Evolutionary conservation across 2,113 vertebrate genomes (phyloP).

Genomic region (Xenopus laevis): DNA sequence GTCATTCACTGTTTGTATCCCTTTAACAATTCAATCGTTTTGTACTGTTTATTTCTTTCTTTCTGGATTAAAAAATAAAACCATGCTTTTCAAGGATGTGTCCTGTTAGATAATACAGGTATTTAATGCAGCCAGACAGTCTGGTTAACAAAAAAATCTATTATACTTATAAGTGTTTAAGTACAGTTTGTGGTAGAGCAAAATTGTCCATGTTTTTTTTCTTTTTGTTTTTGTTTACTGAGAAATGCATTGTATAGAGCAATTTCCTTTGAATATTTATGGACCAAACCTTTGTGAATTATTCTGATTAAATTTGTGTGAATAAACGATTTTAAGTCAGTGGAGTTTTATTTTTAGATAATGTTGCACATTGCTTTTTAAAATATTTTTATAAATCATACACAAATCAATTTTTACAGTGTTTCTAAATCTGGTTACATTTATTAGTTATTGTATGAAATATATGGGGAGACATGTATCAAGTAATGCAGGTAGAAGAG

Average conservation of each 20-base stretch:
- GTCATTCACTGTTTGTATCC: conserved; percentile 92
- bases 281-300: conserved; percentile 99
- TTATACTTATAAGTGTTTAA: conserved; percentile 99
- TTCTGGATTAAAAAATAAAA: conserved; percentile 65
- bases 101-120: conserved; percentile 93
- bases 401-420: neutral
- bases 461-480: neutral
- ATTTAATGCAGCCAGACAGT: conserved; percentile 97
- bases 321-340: conserved; percentile 97
- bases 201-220: conserved; percentile 99
- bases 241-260: conserved; percentile 99
- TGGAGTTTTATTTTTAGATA: conserved; percentile 87
- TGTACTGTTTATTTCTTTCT: conserved; percentile 98
- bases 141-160: conserved; percentile 95
- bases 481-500: neutral
- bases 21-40: conserved; percentile 86
- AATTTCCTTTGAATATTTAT: conserved; percentile 99
- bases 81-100: conserved; percentile 70
- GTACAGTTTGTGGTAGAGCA: conserved; percentile 99
- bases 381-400: neutral
- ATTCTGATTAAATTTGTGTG: conserved; percentile 99
- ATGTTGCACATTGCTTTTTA: conserved; percentile 23
- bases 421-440: neutral
- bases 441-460: neutral
- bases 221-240: conserved; percentile 98